These are phyloP conservation scores for Mesoclemmys tuberculata DNA, from an alignment of 2,113 vertebrate genomes.

Conservation along the genomic window DNA sequence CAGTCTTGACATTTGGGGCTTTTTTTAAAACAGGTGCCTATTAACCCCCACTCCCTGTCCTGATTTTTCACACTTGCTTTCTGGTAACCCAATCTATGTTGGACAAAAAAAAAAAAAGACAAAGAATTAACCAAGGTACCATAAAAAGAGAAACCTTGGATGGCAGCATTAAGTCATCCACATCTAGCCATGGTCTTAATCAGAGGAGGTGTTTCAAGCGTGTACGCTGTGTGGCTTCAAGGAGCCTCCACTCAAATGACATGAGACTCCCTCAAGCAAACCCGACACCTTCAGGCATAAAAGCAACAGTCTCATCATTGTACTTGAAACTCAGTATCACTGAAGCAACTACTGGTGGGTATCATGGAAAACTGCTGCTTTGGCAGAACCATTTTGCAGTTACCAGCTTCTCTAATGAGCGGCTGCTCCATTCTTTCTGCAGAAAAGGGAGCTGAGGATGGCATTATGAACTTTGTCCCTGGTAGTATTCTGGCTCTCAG, in stretches of 20 bases:
- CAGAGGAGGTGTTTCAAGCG: background rate
- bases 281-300: background rate
- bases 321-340: background rate
- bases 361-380: background rate
- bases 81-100: background rate
- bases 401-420: background rate
- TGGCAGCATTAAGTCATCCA: background rate
- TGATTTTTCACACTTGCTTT: no score
- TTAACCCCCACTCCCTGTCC: no score
- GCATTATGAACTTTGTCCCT: background rate
- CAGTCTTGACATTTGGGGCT: no score
- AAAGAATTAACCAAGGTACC: background rate
- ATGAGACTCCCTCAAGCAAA: background rate
- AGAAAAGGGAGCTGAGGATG: background rate
- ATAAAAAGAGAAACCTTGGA: background rate
- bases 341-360: background rate
- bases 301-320: background rate
- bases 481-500: background rate
- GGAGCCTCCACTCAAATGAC: background rate
- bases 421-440: background rate
- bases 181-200: background rate
- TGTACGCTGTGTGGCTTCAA: background rate
- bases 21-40: no score
- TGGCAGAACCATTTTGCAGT: rapidly evolving
- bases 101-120: background rate